Percentiles rank a stretch among this genome's conserved stretches.
Evolutionary conservation across 2,888 invertebrate genomes (phyloP).

Genomic region (Encarsia formosa): DNA sequence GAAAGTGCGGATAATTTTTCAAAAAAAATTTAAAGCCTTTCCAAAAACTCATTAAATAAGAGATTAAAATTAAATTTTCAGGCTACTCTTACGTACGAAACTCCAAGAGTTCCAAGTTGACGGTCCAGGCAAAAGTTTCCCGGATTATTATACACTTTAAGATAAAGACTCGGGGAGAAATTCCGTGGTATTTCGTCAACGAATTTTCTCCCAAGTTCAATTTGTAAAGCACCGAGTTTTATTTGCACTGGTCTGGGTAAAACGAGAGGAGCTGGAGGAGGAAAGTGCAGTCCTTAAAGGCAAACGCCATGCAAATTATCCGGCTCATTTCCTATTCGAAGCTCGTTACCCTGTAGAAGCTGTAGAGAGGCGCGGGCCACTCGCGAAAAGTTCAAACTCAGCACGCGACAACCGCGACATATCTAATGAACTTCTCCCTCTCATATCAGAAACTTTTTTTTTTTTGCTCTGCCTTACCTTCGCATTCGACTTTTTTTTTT

Average conservation of each 20-base stretch:
- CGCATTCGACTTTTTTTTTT: not conserved
- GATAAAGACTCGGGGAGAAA: too few species aligned
- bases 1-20: too few species aligned
- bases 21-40: too few species aligned
- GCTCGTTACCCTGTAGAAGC: constrained; percentile 29
- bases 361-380: constrained; percentile 12
- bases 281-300: constrained; percentile 24
- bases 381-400: constrained; percentile 24
- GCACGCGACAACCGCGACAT: constrained; percentile 23
- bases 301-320: constrained; percentile 33
- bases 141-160: too few species aligned
- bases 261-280: not conserved
- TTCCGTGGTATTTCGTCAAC: too few species aligned
- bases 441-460: constrained; percentile 4
- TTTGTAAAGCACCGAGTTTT: constrained; percentile 11
- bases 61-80: too few species aligned
- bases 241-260: constrained; percentile 4
- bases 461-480: constrained; percentile 1
- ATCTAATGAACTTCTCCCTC: constrained; percentile 24
- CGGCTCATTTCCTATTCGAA: constrained; percentile 33
- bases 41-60: too few species aligned
- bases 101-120: too few species aligned
- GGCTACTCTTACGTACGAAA: too few species aligned
- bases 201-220: constrained; percentile 6
- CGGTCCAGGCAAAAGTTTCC: too few species aligned